These are phyloP conservation scores for Griposia aprilina DNA, from an alignment of 2,888 invertebrate genomes.

Conservation along the genomic window DNA sequence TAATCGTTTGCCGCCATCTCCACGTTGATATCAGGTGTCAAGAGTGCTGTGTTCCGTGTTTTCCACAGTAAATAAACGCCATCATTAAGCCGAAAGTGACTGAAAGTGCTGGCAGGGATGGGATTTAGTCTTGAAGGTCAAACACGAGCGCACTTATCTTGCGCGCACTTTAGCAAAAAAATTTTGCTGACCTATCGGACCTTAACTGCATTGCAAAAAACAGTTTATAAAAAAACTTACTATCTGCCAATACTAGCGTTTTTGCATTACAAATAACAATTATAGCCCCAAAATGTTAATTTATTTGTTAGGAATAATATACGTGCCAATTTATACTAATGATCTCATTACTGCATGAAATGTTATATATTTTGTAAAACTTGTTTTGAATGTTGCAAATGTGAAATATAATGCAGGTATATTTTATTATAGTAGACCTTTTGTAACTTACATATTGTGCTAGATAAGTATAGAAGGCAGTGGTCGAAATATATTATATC, in stretches of 20 bases:
- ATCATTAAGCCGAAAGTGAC: no score
- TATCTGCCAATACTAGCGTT: neutral
- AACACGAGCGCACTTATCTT: no score
- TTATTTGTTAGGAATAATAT: slow-evolving; percentile 57
- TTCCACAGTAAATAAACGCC: no score
- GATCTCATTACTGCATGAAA: slow-evolving; percentile 66
- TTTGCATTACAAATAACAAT: neutral
- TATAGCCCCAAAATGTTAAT: slow-evolving; percentile 20
- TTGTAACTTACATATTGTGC: slow-evolving; percentile 37
- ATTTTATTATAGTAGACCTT: slow-evolving; percentile 25
- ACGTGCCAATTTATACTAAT: slow-evolving; percentile 65
- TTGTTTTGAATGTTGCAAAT: slow-evolving; percentile 52
- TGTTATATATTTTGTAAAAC: slow-evolving; percentile 53
- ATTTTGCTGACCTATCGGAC: neutral
- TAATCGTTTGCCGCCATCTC: no score
- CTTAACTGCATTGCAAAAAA: neutral
- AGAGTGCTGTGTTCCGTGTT: no score
- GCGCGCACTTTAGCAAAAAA: neutral
- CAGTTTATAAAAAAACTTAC: neutral
- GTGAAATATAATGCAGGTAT: slow-evolving; percentile 60
- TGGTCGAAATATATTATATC: slow-evolving; percentile 34
- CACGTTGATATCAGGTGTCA: no score
- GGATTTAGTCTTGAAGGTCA: no score
- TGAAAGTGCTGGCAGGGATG: no score
- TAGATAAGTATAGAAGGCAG: slow-evolving; percentile 33